Percentiles rank a stretch among this genome's conserved stretches.
Conservation (phyloP, 1,140 invertebrate genomes). For the Piezodorus guildinii region DNA sequence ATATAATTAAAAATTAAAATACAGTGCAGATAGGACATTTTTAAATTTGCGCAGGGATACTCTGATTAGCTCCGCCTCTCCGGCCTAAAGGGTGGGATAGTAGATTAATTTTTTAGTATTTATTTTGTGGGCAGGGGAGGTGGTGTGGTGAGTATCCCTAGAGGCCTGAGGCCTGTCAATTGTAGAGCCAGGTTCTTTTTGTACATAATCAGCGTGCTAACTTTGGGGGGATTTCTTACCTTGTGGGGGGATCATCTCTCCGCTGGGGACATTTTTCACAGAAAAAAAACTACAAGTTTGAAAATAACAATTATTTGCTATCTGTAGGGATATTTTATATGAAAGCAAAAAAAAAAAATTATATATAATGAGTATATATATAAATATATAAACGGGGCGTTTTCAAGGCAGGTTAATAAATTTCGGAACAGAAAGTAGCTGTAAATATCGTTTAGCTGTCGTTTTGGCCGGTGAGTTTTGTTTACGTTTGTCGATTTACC, state of each 20-base stretch:
- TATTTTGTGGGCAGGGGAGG: background rate
- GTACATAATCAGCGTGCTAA: conserved; percentile 16
- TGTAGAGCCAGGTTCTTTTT: conserved; percentile 12
- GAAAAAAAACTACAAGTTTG: background rate
- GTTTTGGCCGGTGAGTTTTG: background rate
- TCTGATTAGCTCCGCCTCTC: background rate
- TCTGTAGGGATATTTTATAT: conserved; percentile 7
- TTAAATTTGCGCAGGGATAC: conserved; percentile 6
- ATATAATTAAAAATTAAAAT: conserved; percentile 11
- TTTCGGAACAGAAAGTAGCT: background rate
- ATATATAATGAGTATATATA: conserved; percentile 5
- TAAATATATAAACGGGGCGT: conserved; percentile 3
- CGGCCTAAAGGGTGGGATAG: background rate
- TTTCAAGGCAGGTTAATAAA: background rate
- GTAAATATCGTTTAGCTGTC: background rate
- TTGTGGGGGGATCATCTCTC: too few species aligned
- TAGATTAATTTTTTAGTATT: conserved; percentile 1
- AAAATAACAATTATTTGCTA: background rate
- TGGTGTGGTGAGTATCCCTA: background rate
- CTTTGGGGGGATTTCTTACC: background rate
- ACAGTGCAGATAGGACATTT: conserved; percentile 7
- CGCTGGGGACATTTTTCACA: conserved; percentile 1
- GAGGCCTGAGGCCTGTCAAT: conserved; percentile 11
- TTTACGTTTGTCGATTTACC: conserved; percentile 8
- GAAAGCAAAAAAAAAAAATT: background rate